Evolutionary conservation across 2,888 invertebrate genomes (phyloP), one percentile per base, ranked within the genome.

Genomic region (Acrobasis repandana): DNA sequence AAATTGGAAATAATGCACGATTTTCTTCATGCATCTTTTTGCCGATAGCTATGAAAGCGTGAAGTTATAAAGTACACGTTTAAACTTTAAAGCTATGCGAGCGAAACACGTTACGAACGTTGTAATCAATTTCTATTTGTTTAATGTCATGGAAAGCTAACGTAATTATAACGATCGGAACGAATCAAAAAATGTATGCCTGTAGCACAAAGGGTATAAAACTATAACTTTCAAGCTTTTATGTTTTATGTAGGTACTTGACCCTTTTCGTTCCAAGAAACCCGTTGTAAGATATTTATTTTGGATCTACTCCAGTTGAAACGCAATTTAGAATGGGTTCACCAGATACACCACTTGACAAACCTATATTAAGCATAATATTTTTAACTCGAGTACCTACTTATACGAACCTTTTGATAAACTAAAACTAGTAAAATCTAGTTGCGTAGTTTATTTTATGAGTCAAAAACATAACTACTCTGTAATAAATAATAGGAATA

Each of bases 41-140:
- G 71, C 65, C 69, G 73, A 76, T 80, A 75, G 80, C 68, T 78
- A 81, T 72, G 77, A 82, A 80, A 83, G 79, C 81, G 76, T 75
- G 72, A 78, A 82, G 83, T 82, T 79, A 71, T 74, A 77, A 83
- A 81, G 74, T 72, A 75, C 69, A 54, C 11, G 54, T 43, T 54
- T 54, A 20, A 54, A 54, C 54, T 54, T 54, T 38, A 38, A 38
- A 54, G 38, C 14, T 54, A 14, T 73, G 71, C n/a, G 71, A 72
- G 67, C 70, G 73, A 69, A 74, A 70, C 51, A 33, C 68, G 63
- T 65, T 63, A 54, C n/a, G n/a, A n/a, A n/a, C 48, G 57, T 63
- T 64, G 60, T 61, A 58, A 36, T 2, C 33, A 54, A 9, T 16
- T 8, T 33, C 60, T 59, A 54, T 46, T 43, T 6, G 11, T 43